Base-by-base conservation (phyloP, 2,888 invertebrate genomes). In the Nemotelus pantherinus region DNA sequence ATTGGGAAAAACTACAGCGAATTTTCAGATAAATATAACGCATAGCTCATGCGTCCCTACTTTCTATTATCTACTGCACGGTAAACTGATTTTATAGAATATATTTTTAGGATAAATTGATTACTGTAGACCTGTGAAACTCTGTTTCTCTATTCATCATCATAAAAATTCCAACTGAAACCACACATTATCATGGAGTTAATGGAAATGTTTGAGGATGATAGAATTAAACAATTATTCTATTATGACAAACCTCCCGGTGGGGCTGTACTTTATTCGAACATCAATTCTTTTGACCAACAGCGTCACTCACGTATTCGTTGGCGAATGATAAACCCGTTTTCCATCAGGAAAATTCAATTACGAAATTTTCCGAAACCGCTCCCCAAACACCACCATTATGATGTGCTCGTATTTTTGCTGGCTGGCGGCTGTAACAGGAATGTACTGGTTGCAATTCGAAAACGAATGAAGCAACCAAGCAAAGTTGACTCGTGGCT, bases 171-270 rank as follows among this genome's bases (percentile, higher is more conserved):
- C 10, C 10, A 53, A 53, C 53, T 25, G 10, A 53, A 6, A 25
- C 76, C 75, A 58, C 75, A 76, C 47, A 76, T 7, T 79, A 63
- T 2, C 41, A 4, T 41, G 41, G 43, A 63, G 9, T 2, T 25
- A 63, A 63, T 63, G 39, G 25, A 25, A 25, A 63, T 63, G 39
- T 63, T 63, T 63, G 41, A 43, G 1, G 43, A 2, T 63, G 63
- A 63, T 63, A 43, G 6, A 4, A 41, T 63, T 41, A 63, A 9
- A 43, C 39, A 63, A 41, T 43, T 43, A 63, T 43, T 63, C 63
- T 9, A 63, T 63, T 63, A 63, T 4, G 41, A 4, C 10, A 39
- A 41, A 2, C 25, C 25, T 25, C 25, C 25, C 25, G 25, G 25
- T 25, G 25, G 25, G 25, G 25, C 50, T 50, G 1, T 1, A 50